phyloP scores from a whole-genome alignment of 2,888 invertebrate species.

The Drosophila buzzatii region DNA sequence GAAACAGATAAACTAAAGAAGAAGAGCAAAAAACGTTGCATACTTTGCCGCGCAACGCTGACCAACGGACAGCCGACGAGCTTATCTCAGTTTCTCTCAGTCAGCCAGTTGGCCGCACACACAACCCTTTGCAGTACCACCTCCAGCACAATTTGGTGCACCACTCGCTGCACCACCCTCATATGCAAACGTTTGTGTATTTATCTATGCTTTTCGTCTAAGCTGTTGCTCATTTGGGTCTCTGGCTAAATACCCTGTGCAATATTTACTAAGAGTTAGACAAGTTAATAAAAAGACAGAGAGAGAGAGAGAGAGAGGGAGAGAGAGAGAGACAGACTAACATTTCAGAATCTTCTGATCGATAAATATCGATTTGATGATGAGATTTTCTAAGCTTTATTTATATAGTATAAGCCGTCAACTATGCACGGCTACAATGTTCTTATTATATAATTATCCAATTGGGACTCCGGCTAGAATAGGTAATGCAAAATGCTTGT shows the following conservation, averaged over 20 bases:
- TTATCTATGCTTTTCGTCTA: slow-evolving; percentile 36
- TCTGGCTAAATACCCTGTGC: background rate
- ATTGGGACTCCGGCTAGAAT: too few relatives aligned
- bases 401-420: too few relatives aligned
- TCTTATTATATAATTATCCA: too few relatives aligned
- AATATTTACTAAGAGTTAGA: background rate
- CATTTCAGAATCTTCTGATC: too few relatives aligned
- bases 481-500: too few relatives aligned
- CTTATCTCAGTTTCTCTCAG: background rate
- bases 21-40: slow-evolving; percentile 34
- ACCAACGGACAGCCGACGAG: slow-evolving; percentile 28
- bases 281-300: too few relatives aligned
- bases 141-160: background rate
- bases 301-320: too few relatives aligned
- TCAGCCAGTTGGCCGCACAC: slow-evolving; percentile 6
- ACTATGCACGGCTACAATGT: too few relatives aligned
- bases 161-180: background rate
- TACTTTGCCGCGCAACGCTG: slow-evolving; percentile 53
- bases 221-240: slow-evolving; percentile 17
- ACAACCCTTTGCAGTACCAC: slow-evolving; percentile 5
- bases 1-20: background rate
- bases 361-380: too few relatives aligned
- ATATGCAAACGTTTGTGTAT: slow-evolving; percentile 18
- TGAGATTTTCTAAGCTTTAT: too few relatives aligned
- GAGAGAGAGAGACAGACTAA: too few relatives aligned